These are phyloP conservation scores for Phocoena phocoena DNA, from an alignment of 2,113 vertebrate species.

Conservation along the genomic window DNA sequence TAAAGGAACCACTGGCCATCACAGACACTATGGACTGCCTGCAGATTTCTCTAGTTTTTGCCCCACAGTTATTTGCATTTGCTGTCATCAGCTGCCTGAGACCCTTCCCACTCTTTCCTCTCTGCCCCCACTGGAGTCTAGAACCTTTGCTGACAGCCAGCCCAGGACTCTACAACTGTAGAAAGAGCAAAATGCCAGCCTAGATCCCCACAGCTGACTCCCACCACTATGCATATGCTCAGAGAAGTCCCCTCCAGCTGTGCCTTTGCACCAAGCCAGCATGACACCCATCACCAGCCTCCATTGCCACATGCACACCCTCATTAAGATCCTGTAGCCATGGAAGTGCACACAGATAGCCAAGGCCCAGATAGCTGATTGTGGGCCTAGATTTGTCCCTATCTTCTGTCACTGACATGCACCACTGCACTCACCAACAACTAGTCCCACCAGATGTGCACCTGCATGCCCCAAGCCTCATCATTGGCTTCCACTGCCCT, in stretches of 20 bases:
- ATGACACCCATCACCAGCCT: fast-evolving
- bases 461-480: not conserved
- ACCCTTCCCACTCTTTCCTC: not conserved
- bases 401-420: not conserved
- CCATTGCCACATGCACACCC: not conserved
- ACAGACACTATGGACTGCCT: not conserved
- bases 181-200: not conserved
- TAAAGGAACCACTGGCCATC: not conserved
- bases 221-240: not conserved
- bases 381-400: not conserved
- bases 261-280: not conserved
- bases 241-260: not conserved
- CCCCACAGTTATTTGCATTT: not conserved
- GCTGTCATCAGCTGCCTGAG: not conserved
- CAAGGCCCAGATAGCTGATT: not conserved
- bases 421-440: not conserved
- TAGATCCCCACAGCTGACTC: not conserved
- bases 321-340: not conserved
- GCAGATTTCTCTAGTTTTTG: not conserved
- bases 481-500: not conserved
- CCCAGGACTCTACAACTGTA: not conserved
- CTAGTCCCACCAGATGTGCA: not conserved
- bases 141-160: not conserved
- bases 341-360: not conserved
- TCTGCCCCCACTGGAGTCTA: not conserved